These are phyloP conservation scores for Trochalopteron elliotii DNA, from an alignment of 2,113 vertebrate species.

Conservation along the genomic window DNA sequence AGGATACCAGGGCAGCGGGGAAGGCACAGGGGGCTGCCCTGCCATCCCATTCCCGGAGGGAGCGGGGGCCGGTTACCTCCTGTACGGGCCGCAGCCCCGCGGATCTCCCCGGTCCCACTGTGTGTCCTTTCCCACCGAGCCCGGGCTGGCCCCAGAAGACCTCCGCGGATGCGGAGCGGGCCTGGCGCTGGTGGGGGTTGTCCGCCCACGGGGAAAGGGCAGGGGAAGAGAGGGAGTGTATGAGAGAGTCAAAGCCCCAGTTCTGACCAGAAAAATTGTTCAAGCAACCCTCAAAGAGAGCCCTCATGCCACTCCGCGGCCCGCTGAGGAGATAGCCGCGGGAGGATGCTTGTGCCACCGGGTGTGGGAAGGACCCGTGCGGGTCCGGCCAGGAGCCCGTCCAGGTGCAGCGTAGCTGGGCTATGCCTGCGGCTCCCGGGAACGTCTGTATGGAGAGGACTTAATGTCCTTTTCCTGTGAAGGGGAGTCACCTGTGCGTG, in stretches of 20 bases:
- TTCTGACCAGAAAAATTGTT: background rate
- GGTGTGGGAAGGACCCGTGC: background rate
- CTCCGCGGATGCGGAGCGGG: background rate
- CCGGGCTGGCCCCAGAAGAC: too few species aligned
- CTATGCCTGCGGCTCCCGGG: background rate
- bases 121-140: background rate
- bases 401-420: too few species aligned
- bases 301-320: rapidly evolving
- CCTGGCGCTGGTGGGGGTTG: background rate
- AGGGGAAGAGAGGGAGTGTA: background rate
- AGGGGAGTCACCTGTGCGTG: background rate
- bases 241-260: background rate
- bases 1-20: background rate
- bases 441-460: background rate
- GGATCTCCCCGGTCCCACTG: too few species aligned
- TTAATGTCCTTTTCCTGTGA: background rate
- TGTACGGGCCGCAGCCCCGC: background rate
- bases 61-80: background rate
- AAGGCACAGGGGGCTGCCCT: background rate
- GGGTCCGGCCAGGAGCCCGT: too few species aligned
- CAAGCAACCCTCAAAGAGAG: background rate
- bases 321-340: rapidly evolving
- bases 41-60: rapidly evolving
- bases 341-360: background rate
- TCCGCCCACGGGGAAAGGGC: background rate